Base-by-base conservation (phyloP, 2,113 vertebrate genomes). In the Clupea harengus region DNA sequence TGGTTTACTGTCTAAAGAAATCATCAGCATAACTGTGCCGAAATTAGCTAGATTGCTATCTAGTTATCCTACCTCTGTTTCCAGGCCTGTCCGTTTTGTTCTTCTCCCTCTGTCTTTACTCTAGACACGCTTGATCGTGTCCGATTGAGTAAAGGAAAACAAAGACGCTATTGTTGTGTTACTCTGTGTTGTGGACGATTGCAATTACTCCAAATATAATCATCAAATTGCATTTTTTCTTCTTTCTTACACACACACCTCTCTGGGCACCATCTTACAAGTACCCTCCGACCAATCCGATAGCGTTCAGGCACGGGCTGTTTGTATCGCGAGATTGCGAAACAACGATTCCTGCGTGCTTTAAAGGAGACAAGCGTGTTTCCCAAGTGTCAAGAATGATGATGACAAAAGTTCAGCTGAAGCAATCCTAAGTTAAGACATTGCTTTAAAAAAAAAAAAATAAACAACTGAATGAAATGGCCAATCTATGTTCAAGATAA, bases 201-300 rank as follows among this genome's bases (percentile, higher is more conserved):
- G 32, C 28, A 78, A 32, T 78, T 15, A 78, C 28, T 78, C 32
- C 11, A 78, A 78, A 39, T 39, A 78, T 32, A 44, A 78, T 17
- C 22, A 78, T 39, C 10, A 32, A 78, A 44, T 78, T 39, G 72
- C 72, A 78, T 89, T 90, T 88, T 89, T 84, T 84, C 89, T 96
- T 96, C 92, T 94, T 92, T 93, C 90, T 91, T 94, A 92, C 92
- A 94, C 94, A 97, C 94, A 96, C 95, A 96, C 95, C 95, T 96
- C 96, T 91, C 94, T 96, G 93, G 94, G 96, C 96, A 96, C 97
- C 97, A 98, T 98, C 96, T 98, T 97, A 97, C 96, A 94, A 92
- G 92, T 85, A 86, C 82, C 85, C 6, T 45, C 84, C 86, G 94
- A 92, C 97, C 96, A 98, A 97, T 98, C 86, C 50, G 91, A 82